Percentiles rank a stretch among this genome's conserved stretches.
Evolutionary conservation across 2,113 vertebrate species (phyloP).

Genomic region (Petromus typicus): DNA sequence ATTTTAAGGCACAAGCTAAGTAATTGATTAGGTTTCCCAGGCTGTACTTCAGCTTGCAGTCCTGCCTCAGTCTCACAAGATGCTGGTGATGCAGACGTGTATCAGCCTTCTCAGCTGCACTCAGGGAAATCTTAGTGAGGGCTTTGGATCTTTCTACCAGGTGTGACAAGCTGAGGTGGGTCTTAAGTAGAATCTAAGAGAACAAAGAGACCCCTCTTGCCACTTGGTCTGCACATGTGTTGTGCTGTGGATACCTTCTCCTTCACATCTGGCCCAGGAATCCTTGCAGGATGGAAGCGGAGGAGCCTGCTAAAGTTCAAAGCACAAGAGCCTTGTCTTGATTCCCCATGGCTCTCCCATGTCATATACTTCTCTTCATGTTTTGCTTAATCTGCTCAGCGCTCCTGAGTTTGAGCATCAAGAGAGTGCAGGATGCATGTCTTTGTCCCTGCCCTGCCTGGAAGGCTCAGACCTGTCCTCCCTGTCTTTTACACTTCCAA

Average conservation of each 20-base stretch:
- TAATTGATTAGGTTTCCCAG: background rate
- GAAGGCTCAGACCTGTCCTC: background rate
- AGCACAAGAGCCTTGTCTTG: rapidly evolving
- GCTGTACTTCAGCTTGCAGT: background rate
- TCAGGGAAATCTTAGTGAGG: background rate
- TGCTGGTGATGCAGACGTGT: background rate
- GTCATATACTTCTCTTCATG: rapidly evolving
- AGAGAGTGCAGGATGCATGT: background rate
- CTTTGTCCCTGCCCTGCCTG: background rate
- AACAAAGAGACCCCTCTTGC: background rate
- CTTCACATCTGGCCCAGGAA: background rate
- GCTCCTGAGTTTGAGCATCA: background rate
- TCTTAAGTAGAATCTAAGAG: background rate
- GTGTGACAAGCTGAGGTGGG: background rate
- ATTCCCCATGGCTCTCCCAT: rapidly evolving
- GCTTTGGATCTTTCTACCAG: background rate
- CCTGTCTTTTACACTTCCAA: background rate
- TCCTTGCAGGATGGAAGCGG: rapidly evolving
- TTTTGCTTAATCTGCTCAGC: rapidly evolving
- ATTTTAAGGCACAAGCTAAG: background rate
- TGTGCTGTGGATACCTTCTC: background rate
- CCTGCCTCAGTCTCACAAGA: background rate
- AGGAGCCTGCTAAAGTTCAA: background rate
- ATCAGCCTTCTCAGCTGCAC: too few relatives aligned
- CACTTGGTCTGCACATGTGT: background rate